phyloP scores from a whole-genome alignment of 2,888 invertebrate genomes.

The Drosophila pullipes region DNA sequence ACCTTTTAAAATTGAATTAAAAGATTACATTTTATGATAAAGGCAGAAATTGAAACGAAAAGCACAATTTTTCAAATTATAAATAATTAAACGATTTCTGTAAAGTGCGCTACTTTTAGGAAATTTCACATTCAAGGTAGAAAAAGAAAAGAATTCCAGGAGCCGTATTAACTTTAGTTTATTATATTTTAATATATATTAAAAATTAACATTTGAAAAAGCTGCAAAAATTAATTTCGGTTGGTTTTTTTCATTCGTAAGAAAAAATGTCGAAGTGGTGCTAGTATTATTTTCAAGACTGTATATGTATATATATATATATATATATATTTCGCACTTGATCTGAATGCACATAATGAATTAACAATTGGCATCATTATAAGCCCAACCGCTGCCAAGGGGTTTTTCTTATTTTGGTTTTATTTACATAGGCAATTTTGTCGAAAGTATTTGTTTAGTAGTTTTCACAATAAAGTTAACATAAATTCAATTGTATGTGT shows the following conservation, averaged over 20 bases:
- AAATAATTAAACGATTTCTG: neutral
- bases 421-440: conserved; percentile 71
- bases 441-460: conserved; percentile 36
- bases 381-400: conserved; percentile 65
- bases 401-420: conserved; percentile 43
- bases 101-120: too few relatives aligned
- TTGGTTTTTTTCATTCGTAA: too few relatives aligned
- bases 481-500: conserved; percentile 48
- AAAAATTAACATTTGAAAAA: too few relatives aligned
- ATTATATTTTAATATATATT: too few relatives aligned
- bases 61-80: neutral
- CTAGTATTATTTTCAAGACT: neutral
- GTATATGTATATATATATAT: neutral
- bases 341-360: conserved; percentile 4
- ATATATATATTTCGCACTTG: conserved; percentile 1
- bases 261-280: neutral
- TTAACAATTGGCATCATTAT: conserved; percentile 32
- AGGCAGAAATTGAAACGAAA: neutral
- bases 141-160: too few relatives aligned
- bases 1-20: neutral
- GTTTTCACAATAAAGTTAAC: conserved; percentile 60
- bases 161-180: too few relatives aligned
- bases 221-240: too few relatives aligned
- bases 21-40: neutral
- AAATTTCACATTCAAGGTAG: too few relatives aligned